Percentiles rank a stretch among this genome's conserved stretches.
These are phyloP conservation scores for Deilephila porcellus DNA, from an alignment of 2,888 invertebrate genomes.

Conservation along the genomic window DNA sequence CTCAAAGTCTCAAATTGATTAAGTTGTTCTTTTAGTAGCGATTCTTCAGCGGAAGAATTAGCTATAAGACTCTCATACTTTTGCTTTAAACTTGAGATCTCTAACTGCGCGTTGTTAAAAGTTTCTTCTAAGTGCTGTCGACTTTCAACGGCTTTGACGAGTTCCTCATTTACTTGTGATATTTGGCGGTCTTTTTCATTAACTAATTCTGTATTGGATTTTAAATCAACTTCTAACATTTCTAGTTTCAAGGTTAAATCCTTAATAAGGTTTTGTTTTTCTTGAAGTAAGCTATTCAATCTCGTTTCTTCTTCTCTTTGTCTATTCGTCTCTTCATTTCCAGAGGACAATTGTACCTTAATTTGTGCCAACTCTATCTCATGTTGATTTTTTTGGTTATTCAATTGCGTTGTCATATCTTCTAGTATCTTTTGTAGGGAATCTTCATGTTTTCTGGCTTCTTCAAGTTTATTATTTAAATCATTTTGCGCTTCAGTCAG, in stretches of 20 bases:
- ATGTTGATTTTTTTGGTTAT: constrained; percentile 69
- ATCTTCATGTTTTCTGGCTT: constrained; percentile 79
- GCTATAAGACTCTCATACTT: constrained; percentile 73
- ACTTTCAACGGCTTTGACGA: constrained; percentile 66
- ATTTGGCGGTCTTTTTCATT: constrained; percentile 81
- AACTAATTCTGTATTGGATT: constrained; percentile 75
- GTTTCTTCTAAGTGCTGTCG: constrained; percentile 80
- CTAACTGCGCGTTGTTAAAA: constrained; percentile 67
- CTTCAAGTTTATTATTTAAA: constrained; percentile 77
- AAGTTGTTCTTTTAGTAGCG: constrained; percentile 70
- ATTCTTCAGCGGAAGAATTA: constrained; percentile 74
- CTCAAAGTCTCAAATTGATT: constrained; percentile 66
- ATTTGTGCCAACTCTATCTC: constrained; percentile 70
- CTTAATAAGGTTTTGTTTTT: constrained; percentile 72
- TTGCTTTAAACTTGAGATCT: constrained; percentile 69
- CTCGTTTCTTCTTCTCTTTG: constrained; percentile 60
- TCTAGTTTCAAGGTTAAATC: constrained; percentile 73
- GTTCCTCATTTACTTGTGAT: constrained; percentile 66
- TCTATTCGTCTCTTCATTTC: constrained; percentile 63
- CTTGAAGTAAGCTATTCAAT: constrained; percentile 61
- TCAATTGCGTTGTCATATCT: constrained; percentile 75
- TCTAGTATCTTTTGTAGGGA: constrained; percentile 76
- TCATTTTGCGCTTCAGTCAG: constrained; percentile 79
- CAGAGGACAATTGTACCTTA: constrained; percentile 58
- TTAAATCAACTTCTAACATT: constrained; percentile 77